Evolutionary conservation across 2,888 invertebrate genomes (phyloP).

Genomic region (Pollenia angustigena): DNA sequence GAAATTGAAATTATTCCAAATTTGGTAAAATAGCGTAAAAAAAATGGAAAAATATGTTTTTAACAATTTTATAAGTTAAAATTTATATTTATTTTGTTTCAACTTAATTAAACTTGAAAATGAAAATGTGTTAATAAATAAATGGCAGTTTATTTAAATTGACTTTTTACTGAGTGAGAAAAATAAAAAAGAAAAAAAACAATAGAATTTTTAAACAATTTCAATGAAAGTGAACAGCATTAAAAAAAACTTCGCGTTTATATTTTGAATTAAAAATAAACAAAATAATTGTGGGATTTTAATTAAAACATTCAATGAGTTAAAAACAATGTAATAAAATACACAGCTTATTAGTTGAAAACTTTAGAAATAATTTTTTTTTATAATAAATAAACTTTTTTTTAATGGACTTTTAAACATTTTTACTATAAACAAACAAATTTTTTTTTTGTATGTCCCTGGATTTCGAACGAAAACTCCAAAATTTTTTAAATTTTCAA

Average conservation of each 20-base stretch:
- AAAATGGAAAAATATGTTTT: slow-evolving; percentile 6
- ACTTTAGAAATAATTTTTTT: too few relatives aligned
- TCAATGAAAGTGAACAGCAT: slow-evolving; percentile 21
- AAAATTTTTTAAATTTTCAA: too few relatives aligned
- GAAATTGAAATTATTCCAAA: background rate
- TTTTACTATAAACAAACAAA: too few relatives aligned
- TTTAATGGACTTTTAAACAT: too few relatives aligned
- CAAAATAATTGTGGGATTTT: slow-evolving; percentile 48
- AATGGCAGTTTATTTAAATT: slow-evolving; percentile 43
- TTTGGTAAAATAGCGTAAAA: background rate
- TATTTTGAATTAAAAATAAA: background rate
- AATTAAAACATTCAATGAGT: slow-evolving; percentile 1
- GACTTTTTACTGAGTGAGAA: slow-evolving; percentile 8
- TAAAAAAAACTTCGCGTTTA: slow-evolving; percentile 10
- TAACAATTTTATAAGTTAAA: slow-evolving; percentile 11
- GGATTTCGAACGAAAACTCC: too few relatives aligned
- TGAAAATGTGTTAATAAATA: slow-evolving; percentile 40
- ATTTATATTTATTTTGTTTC: background rate
- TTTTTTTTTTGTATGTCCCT: too few relatives aligned
- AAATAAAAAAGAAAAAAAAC: slow-evolving; percentile 10
- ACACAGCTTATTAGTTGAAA: too few relatives aligned
- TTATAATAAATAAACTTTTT: too few relatives aligned
- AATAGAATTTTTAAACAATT: slow-evolving; percentile 33
- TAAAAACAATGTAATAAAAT: slow-evolving; percentile 11
- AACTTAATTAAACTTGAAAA: background rate